Evolutionary conservation across 2,113 vertebrate genomes (phyloP).

Genomic region (Paedocypris sp.): DNA sequence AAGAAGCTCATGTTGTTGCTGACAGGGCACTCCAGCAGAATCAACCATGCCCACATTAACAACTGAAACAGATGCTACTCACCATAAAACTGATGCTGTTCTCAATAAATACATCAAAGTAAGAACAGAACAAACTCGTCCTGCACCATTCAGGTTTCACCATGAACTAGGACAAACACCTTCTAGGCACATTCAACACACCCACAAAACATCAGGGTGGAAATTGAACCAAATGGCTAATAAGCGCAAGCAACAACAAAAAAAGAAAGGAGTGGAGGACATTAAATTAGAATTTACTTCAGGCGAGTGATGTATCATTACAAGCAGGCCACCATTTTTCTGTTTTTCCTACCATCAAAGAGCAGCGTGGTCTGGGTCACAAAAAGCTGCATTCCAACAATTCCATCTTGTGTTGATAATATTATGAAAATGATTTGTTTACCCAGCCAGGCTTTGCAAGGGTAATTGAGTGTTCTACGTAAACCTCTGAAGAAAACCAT

Average conservation of each 20-base stretch:
- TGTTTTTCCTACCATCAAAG: neutral
- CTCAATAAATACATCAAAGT: neutral
- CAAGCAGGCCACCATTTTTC: neutral
- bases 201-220: neutral
- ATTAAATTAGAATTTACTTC: conserved; percentile 7
- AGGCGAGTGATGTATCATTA: neutral
- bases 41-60: neutral
- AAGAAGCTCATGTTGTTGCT: neutral
- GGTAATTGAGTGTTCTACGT: conserved; percentile 15
- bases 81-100: too few species aligned
- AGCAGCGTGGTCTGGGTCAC: neutral
- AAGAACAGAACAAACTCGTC: neutral
- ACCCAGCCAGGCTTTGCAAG: neutral
- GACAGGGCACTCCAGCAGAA: neutral
- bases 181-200: conserved; percentile 8
- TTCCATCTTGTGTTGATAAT: conserved; percentile 9
- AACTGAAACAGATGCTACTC: conserved; percentile 7
- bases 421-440: conserved; percentile 11
- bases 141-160: conserved; percentile 1
- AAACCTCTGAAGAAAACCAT: neutral
- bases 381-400: neutral
- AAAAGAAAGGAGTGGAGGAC: neutral
- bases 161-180: conserved; percentile 18
- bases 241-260: neutral
- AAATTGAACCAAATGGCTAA: conserved; percentile 15